Base-by-base conservation (phyloP, 1,140 invertebrate genomes). In the Drosophila kurseongensis region DNA sequence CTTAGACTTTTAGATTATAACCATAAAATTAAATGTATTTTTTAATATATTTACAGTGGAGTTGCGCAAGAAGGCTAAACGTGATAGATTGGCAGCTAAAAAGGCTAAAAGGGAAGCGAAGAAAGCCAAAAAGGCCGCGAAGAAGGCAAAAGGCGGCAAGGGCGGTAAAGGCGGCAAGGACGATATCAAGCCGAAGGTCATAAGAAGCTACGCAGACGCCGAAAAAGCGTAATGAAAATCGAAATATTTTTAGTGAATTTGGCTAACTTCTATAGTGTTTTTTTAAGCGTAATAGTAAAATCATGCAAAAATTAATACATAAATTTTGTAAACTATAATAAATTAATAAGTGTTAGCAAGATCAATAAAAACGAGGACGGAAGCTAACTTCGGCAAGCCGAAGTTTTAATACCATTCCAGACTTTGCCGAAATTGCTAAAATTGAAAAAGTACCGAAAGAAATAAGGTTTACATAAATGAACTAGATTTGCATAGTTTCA, bases 81-180 rank as follows among this genome's bases (percentile, higher is more conserved):
- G 50, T 12, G 50, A 35, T 10, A 52, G 10, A 18, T 10, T 18
- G 23, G 42, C 38, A 23, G 67, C 55, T 0, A 66, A 58, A 1
- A 54, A 42, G 29, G 77, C 51, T 12, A 68, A 74, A 18, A 63
- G 40, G 45, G 42, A 65, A 0, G 79, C 63, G 2, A 58, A 60
- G 29, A 35, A 40, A 14, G 57, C 38, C 4, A 48, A 45, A 2
- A 35, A 71, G n/a, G 52, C 18, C 38, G 54, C 14, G 2, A 63
- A 63, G 4, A 42, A 55, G 23, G 12, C 29, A 0, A 29, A 60
- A 4, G 41, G 9, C 2, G 23, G 23, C 3, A 23, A 23, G 23
- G 23, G 23, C 4, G 23, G 23, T 18, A 65, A 65, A 27, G 29
- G 14, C 9, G 48, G 23, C 12, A 12, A 27, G 1, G 32, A 50